Evolutionary conservation across 1,140 invertebrate genomes (phyloP).

Genomic region (Gonioctena quinquepunctata): DNA sequence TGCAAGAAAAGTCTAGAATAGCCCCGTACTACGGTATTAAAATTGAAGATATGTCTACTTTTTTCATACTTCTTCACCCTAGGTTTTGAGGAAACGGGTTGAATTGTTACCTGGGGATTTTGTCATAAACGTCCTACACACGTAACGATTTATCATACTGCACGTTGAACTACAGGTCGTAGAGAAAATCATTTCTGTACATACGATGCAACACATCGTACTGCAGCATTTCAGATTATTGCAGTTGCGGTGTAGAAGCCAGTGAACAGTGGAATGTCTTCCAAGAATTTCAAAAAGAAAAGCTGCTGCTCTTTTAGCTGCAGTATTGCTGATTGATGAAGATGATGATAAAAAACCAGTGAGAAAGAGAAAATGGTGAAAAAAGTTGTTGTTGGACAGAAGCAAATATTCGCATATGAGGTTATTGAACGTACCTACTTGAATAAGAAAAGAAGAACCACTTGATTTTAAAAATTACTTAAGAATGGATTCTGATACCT

Average conservation of each 20-base stretch:
- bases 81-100: too few relatives aligned
- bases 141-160: background rate
- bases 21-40: too few relatives aligned
- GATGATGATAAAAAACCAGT: background rate
- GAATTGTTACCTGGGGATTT: too few relatives aligned
- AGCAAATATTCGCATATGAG: conserved; percentile 2
- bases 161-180: background rate
- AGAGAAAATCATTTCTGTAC: background rate
- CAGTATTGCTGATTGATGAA: background rate
- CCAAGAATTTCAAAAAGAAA: background rate
- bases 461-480: background rate
- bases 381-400: background rate
- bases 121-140: background rate
- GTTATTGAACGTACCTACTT: background rate
- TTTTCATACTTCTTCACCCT: too few relatives aligned
- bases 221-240: background rate
- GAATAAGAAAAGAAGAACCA: background rate
- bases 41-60: too few relatives aligned
- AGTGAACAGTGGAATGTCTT: background rate
- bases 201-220: background rate
- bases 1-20: too few relatives aligned
- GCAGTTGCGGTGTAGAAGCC: background rate
- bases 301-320: background rate
- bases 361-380: background rate
- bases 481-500: background rate